Base-by-base conservation (phyloP, 2,888 invertebrate genomes). In the Cacoxenus indagator region DNA sequence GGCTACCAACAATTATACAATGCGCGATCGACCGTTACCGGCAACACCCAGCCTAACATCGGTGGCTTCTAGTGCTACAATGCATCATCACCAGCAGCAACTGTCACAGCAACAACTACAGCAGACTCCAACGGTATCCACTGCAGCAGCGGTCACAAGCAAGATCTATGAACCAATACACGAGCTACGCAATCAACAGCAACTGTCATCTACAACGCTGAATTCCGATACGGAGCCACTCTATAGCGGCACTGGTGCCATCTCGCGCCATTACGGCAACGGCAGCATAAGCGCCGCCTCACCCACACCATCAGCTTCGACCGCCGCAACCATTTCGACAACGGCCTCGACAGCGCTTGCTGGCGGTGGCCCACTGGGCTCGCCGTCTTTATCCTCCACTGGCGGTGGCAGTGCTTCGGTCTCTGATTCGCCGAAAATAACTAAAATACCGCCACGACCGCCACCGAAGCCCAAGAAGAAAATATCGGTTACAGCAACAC, bases 391-490 rank as follows among this genome's bases (percentile, higher is more conserved):
- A 19, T 51, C 51, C 8, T 17, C 19, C 17, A 14, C n/a, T 8
- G 11, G 14, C 14, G 55, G 55, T 17, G 27, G 26, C 4, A 27
- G 26, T 27, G 9, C n/a, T 70, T 65, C 2, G 75, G 48, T 31
- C 67, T 67, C 1, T 76, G 59, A 81, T 14, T 80, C 80, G 57
- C 75, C 83, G 11, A 87, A 87, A 73, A 70, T 83, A 26, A 89
- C 91, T 24, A 95, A 95, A 88, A 92, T 95, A 70, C 95, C 95
- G 14, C 95, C 95, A 1, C 90, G 94, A 81, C 95, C 95, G 1
- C 91, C 94, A 82, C 95, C 95, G 59, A 95, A 95, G 11, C 95
- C 95, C 29, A 94, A 94, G 78, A 94, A 94, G 65, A 95, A 94
- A 88, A 95, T 94, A 90, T 92, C 93, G 77, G 90, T 91, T 17